phyloP scores from a whole-genome alignment of 1,140 invertebrate genomes.

The Branchinecta lindahli region DNA sequence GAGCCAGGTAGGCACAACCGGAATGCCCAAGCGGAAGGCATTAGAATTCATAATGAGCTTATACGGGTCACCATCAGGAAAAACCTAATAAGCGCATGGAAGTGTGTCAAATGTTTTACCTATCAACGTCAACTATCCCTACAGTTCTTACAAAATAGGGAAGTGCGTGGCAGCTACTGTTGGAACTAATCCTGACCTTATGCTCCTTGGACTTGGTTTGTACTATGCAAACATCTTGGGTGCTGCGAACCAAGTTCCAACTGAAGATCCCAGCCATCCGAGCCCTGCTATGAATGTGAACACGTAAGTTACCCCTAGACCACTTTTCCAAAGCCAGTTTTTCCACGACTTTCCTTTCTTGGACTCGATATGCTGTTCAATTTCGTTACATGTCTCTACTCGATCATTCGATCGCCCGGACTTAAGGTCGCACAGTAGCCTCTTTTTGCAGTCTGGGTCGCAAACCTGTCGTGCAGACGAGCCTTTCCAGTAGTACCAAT shows the following conservation, averaged over 20 bases:
- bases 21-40: too few species aligned
- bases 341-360: conserved; percentile 19
- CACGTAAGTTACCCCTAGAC: conserved; percentile 19
- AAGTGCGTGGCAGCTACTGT: too few species aligned
- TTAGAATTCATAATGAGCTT: too few species aligned
- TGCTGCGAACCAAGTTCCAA: conserved; percentile 17
- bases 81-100: too few species aligned
- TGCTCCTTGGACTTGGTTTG: too few species aligned
- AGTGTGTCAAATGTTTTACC: too few species aligned
- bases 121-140: too few species aligned
- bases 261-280: conserved; percentile 20
- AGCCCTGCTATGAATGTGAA: conserved; percentile 20
- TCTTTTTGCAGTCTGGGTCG: conserved; percentile 64
- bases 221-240: too few species aligned
- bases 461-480: conserved; percentile 58
- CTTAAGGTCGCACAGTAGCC: conserved; percentile 63
- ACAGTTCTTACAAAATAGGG: too few species aligned
- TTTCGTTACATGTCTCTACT: conserved; percentile 47
- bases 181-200: too few species aligned
- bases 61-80: too few species aligned
- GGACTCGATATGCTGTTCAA: conserved; percentile 19
- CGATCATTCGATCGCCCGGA: conserved; percentile 72
- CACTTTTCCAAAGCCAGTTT: conserved; percentile 19
- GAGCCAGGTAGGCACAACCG: too few species aligned
- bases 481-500: conserved; percentile 77